Evolutionary conservation across 2,113 vertebrate species (phyloP).

Genomic region (Motacilla tschutschensis): DNA sequence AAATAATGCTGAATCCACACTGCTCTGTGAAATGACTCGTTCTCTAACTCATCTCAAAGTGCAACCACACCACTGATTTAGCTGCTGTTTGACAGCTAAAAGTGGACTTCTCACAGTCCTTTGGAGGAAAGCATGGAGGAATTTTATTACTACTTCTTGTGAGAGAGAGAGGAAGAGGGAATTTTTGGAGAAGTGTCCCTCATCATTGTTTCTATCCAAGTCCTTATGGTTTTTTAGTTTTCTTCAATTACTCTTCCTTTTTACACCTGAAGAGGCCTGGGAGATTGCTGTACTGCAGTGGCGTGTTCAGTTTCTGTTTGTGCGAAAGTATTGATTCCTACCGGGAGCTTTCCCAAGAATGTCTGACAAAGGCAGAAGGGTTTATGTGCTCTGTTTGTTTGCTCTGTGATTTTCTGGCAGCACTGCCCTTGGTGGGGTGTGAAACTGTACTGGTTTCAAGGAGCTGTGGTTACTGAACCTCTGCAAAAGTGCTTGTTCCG

Average conservation of each 20-base stretch:
- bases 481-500: background rate
- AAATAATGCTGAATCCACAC: background rate
- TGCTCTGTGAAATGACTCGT: background rate
- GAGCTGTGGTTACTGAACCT: background rate
- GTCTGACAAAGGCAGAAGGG: background rate
- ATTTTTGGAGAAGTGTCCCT: background rate
- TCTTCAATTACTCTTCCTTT: background rate
- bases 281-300: background rate
- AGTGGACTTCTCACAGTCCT: background rate
- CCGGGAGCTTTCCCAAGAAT: background rate
- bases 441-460: background rate
- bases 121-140: background rate
- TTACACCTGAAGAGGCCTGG: background rate
- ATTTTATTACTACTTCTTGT: background rate
- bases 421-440: background rate
- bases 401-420: background rate
- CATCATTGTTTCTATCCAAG: background rate
- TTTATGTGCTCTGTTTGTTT: background rate
- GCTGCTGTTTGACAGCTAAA: background rate
- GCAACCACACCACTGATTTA: background rate
- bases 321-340: background rate
- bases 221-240: background rate
- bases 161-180: background rate
- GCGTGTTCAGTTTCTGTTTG: background rate
- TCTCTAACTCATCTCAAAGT: background rate